These are phyloP conservation scores for Escarpia spicata DNA, from an alignment of 2,888 invertebrate genomes.

Conservation along the genomic window DNA sequence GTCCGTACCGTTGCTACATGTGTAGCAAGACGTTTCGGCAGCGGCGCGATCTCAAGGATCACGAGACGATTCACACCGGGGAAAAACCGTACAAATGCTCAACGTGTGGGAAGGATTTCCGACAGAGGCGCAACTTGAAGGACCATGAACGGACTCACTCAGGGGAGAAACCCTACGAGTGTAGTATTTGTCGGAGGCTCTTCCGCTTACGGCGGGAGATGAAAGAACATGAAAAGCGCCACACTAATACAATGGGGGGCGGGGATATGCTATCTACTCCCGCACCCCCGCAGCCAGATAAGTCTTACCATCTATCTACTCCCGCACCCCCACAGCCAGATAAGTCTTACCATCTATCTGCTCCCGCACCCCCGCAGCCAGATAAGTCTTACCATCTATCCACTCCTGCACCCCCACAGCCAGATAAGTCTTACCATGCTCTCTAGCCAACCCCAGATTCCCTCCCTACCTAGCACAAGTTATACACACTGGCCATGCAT, in stretches of 20 bases:
- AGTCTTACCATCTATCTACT: neutral
- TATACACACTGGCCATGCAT: neutral
- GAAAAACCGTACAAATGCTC: slow-evolving; percentile 18
- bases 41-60: slow-evolving; percentile 20
- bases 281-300: neutral
- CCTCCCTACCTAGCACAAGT: neutral
- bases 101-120: slow-evolving; percentile 19
- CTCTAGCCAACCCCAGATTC: neutral
- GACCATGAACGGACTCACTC: slow-evolving; percentile 22
- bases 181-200: slow-evolving; percentile 14
- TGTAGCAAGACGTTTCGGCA: slow-evolving; percentile 18
- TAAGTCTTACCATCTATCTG: neutral
- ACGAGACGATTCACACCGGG: slow-evolving; percentile 19
- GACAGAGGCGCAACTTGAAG: slow-evolving; percentile 19
- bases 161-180: neutral
- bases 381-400: slow-evolving; percentile 3
- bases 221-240: neutral
- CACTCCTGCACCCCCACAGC: neutral
- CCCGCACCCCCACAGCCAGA: neutral
- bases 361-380: neutral
- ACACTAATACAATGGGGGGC: neutral
- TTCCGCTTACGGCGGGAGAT: slow-evolving; percentile 14
- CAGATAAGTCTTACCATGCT: slow-evolving; percentile 3
- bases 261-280: neutral
- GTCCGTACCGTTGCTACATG: slow-evolving; percentile 18